Base-by-base conservation (phyloP, 2,113 vertebrate genomes). In the Corydoras sp. region DNA sequence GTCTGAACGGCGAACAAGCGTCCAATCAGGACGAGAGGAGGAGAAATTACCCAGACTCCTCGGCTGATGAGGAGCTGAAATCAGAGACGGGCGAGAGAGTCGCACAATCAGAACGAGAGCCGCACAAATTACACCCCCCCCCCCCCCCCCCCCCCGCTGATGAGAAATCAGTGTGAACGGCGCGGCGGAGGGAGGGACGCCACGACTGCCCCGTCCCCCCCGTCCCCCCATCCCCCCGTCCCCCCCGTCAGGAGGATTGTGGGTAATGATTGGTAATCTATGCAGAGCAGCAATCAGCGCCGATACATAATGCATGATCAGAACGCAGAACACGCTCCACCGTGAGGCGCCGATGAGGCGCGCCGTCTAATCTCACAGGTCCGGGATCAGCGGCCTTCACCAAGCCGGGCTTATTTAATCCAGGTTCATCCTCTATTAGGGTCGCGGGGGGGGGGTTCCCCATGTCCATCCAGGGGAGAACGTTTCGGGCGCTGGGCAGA, bases 161-260 rank as follows among this genome's bases (percentile, higher is more conserved):
- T 35, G 32, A 35, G 32, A 35, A 35, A 35, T 35, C 32, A 35
- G 32, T 14, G 54, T 14, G 54, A 14, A 14, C 5, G 54, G n/a
- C 3, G n/a, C 12, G 12, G 51, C 51, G 12, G 54, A 56, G 12
- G 6, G 54, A 56, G n/a, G n/a, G n/a, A n/a, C 54, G 54, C 5
- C 54, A 4, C 54, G 6, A 5, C 5, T n/a, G 3, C 2, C 51
- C 4, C n/a, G 3, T 56, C 54, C 2, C 7, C 54, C 54, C 2
- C 3, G 54, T 11, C 12, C n/a, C 1, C 12, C 2, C 12, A 56
- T 56, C n/a, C n/a, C 12, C n/a, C 12, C 54, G n/a, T 14, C 54
- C n/a, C n/a, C n/a, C n/a, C n/a, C n/a, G n/a, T n/a, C n/a, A 13
- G 14, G 54, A 56, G 54, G 54, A 56, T 56, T 56, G 82, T 56